phyloP scores from a whole-genome alignment of 2,113 vertebrate species.

The Lamprotornis superbus region DNA sequence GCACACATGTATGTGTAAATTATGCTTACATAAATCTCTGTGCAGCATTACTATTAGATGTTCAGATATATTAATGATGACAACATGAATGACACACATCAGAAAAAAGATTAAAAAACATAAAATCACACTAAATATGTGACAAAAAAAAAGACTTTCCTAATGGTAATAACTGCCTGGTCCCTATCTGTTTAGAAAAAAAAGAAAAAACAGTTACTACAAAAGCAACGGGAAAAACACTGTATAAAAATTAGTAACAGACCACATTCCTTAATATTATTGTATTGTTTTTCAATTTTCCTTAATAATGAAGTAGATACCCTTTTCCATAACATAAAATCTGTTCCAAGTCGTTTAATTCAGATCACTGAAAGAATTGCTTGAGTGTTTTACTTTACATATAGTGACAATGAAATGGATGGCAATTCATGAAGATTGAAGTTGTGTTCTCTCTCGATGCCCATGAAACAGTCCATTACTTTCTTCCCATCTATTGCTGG shows the following conservation, averaged over 20 bases:
- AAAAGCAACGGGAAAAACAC: neutral
- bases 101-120: neutral
- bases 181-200: neutral
- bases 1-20: neutral
- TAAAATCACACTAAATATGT: neutral
- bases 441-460: neutral
- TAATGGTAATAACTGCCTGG: neutral
- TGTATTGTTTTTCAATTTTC: neutral
- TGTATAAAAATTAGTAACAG: neutral
- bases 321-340: neutral
- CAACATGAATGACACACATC: neutral
- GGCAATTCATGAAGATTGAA: neutral
- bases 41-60: neutral
- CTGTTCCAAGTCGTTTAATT: neutral
- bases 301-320: neutral
- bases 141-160: neutral
- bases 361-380: neutral
- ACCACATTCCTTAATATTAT: neutral
- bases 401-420: neutral
- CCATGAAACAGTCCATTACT: neutral
- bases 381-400: neutral
- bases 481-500: neutral
- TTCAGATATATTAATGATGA: neutral
- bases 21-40: neutral
- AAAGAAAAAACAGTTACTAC: neutral